A percentile compares a stretch with the other conserved stretches of the same genome.
Evolutionary conservation across 35 echinoderm and acorn worm genomes (phyloP).

Genomic region (Patiria miniata): DNA sequence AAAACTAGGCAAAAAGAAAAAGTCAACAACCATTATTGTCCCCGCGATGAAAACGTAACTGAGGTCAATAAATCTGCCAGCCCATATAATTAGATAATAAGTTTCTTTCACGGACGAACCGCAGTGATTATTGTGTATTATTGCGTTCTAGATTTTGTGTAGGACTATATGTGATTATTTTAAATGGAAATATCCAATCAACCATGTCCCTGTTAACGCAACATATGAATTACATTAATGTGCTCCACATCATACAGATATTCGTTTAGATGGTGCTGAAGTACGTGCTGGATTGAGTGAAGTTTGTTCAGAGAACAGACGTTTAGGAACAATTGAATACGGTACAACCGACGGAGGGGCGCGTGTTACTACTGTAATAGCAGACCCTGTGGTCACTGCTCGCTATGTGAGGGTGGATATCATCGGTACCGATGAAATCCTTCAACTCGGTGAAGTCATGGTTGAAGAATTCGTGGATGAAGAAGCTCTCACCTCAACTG

Average conservation of each 20-base stretch:
- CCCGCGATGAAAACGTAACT: no score
- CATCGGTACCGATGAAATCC: not conserved
- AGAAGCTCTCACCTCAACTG: not conserved
- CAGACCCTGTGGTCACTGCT: not conserved
- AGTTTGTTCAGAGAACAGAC: not conserved
- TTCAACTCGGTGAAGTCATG: not conserved
- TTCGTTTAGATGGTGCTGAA: not conserved
- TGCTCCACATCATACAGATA: not conserved
- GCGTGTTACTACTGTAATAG: not conserved
- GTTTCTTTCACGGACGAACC: not conserved
- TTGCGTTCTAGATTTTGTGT: not conserved
- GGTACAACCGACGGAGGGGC: not conserved
- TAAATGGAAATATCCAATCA: not conserved
- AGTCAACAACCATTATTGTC: no score
- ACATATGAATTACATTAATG: no score
- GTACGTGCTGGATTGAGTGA: not conserved
- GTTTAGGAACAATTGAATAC: not conserved
- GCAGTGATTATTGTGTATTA: not conserved
- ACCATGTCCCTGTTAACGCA: not conserved
- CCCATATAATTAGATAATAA: no score
- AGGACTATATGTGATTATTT: not conserved
- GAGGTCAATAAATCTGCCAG: no score
- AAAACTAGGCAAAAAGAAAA: no score
- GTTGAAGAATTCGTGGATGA: not conserved
- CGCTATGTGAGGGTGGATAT: not conserved